Base-by-base conservation (phyloP, 1,140 invertebrate species). In the Papilio machaon region DNA sequence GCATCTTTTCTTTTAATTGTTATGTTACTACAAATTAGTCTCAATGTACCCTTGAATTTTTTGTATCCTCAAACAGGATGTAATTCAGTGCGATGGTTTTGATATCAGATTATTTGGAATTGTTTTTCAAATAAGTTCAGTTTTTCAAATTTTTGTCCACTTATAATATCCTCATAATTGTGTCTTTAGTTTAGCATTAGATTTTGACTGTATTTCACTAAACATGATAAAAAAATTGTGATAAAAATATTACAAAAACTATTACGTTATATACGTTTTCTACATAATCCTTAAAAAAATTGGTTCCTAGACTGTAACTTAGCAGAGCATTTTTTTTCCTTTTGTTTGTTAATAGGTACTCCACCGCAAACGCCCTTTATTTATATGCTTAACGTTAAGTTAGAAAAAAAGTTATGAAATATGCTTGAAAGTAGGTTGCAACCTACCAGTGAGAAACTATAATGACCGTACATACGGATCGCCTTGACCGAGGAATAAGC, bases 31-130 rank as follows among this genome's bases (percentile, higher is more conserved):
- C 4, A 30, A 64, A 30, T 64, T 13, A 64, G 23, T 64, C 10
- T 64, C 60, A 64, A 64, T 13, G 9, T 64, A 64, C 30, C 60
- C 60, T 64, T 64, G 60, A 64, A 43, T 30, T 64, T 64, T 64
- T 64, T 64, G 23, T 30, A 64, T 9, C 1, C 23, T 30, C 11
- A 10, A 64, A 64, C 23, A 64, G 60, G 60, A 64, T 64, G 10
- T 64, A 64, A 64, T 64, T 30, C 60, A 30, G 19, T n/a, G n/a
- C 19, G 3, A 64, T 64, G 23, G 23, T 64, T 64, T 64, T 35
- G 60, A 30, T 64, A 30, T 64, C 19, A 64, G 60, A 30, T 64
- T 19, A 7, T 19, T 23, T 64, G 9, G 3, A 64, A 64, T 64
- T 64, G 23, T 64, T 64, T 64, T 64, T 64, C 19, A 30, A 64